These are phyloP conservation scores for Tor tambroides DNA, from an alignment of 2,113 vertebrate species.

Conservation along the genomic window DNA sequence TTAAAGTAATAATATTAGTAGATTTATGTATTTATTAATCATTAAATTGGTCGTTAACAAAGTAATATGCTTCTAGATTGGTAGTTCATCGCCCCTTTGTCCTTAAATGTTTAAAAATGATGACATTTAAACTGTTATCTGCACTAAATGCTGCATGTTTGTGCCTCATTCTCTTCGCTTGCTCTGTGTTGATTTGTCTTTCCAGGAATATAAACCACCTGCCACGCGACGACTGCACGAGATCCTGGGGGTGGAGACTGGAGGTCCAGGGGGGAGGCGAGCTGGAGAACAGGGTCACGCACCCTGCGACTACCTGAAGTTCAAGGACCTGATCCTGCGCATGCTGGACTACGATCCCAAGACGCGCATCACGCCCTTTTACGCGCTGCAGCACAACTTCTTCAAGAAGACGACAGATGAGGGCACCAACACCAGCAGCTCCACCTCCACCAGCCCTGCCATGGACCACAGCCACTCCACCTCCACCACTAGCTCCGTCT, in stretches of 20 bases:
- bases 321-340: conserved; percentile 94
- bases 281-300: conserved; percentile 91
- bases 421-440: conserved; percentile 94
- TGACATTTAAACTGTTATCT: background rate
- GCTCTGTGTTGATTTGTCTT: conserved; percentile 58
- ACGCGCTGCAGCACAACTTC: conserved; percentile 96
- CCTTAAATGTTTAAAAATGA: background rate
- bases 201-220: conserved; percentile 91
- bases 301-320: conserved; percentile 94
- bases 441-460: conserved; percentile 87
- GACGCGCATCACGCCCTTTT: conserved; percentile 92
- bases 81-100: background rate
- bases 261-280: conserved; percentile 88
- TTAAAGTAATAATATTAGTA: background rate
- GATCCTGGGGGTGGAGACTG: conserved; percentile 92
- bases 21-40: background rate
- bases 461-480: conserved; percentile 95
- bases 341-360: conserved; percentile 97
- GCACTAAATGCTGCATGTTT: conserved; percentile 40
- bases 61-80: background rate
- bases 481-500: conserved; percentile 92
- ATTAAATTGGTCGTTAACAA: background rate
- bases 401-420: conserved; percentile 95
- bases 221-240: conserved; percentile 91
- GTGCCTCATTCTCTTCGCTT: conserved; percentile 59